Evolutionary conservation across 2,113 vertebrate species (phyloP).

Genomic region (Tor tambroides): DNA sequence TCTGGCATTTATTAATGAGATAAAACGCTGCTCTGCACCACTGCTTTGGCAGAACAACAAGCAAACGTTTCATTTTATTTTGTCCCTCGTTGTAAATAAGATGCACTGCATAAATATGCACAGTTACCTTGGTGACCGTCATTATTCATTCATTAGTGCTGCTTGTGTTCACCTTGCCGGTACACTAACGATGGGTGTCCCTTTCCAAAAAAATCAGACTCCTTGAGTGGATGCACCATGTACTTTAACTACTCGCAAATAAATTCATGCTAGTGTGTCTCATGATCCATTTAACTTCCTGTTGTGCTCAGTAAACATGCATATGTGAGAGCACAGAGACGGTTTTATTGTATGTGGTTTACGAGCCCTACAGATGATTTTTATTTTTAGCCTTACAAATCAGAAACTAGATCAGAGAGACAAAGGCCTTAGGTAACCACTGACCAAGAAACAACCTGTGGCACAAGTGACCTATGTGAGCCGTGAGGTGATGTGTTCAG

Average conservation of each 20-base stretch:
- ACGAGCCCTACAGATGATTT: neutral
- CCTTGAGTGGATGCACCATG: conserved; percentile 27
- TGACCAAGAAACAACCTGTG: conserved; percentile 49
- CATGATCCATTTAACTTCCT: conserved; percentile 41
- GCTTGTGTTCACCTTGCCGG: conserved; percentile 26
- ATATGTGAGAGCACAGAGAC: neutral
- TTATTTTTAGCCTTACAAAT: neutral
- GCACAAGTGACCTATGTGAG: conserved; percentile 21
- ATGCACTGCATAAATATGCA: conserved; percentile 48
- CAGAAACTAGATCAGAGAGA: neutral
- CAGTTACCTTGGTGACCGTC: conserved; percentile 30
- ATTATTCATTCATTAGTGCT: conserved; percentile 51
- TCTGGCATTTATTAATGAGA: conserved; percentile 54
- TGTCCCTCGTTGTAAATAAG: conserved; percentile 28
- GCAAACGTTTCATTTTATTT: conserved; percentile 44
- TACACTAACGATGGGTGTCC: conserved; percentile 17
- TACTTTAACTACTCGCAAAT: conserved; percentile 23
- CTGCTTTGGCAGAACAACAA: conserved; percentile 41
- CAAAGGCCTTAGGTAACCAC: conserved; percentile 18
- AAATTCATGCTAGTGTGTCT: conserved; percentile 20
- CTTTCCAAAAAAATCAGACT: conserved; percentile 1
- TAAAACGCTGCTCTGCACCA: conserved; percentile 36
- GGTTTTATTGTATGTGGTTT: conserved; percentile 29
- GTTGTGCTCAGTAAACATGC: no score
- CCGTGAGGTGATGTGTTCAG: conserved; percentile 32